phyloP scores from a whole-genome alignment of 2,888 invertebrate genomes.

The Thymelicus lineola region DNA sequence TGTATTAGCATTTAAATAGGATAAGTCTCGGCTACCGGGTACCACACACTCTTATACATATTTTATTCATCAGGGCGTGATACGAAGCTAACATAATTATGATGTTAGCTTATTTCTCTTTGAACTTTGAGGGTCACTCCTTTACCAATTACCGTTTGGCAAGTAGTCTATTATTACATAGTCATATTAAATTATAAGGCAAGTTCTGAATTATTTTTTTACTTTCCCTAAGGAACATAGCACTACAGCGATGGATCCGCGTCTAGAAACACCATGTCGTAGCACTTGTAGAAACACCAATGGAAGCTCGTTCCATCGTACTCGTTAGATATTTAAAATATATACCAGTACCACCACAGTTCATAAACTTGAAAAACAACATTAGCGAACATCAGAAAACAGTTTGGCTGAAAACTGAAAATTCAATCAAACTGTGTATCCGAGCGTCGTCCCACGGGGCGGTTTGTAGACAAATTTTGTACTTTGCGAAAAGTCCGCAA shows the following conservation, averaged over 20 bases:
- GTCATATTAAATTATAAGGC: no score
- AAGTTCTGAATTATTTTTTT: no score
- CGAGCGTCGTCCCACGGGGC: conserved; percentile 7
- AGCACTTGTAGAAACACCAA: no score
- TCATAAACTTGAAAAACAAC: not conserved
- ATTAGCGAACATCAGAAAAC: conserved; percentile 1
- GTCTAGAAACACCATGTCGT: no score
- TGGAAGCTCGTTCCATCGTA: no score
- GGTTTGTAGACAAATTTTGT: conserved; percentile 3
- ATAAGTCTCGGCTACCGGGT: conserved; percentile 12
- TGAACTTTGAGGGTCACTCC: no score
- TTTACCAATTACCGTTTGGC: no score
- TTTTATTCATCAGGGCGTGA: conserved; percentile 12
- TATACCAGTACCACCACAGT: no score
- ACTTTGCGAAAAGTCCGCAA: conserved; percentile 1
- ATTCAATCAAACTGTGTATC: conserved; percentile 15
- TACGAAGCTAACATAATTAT: not conserved
- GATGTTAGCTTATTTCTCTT: not conserved
- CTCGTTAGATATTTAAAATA: no score
- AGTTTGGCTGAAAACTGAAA: conserved; percentile 15
- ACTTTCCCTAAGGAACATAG: no score
- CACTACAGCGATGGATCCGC: no score
- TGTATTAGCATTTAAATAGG: conserved; percentile 34
- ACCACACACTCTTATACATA: conserved; percentile 27
- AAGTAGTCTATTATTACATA: no score